These are phyloP conservation scores for Arctopsyche grandis DNA, from an alignment of 1,140 invertebrate genomes.

Conservation along the genomic window DNA sequence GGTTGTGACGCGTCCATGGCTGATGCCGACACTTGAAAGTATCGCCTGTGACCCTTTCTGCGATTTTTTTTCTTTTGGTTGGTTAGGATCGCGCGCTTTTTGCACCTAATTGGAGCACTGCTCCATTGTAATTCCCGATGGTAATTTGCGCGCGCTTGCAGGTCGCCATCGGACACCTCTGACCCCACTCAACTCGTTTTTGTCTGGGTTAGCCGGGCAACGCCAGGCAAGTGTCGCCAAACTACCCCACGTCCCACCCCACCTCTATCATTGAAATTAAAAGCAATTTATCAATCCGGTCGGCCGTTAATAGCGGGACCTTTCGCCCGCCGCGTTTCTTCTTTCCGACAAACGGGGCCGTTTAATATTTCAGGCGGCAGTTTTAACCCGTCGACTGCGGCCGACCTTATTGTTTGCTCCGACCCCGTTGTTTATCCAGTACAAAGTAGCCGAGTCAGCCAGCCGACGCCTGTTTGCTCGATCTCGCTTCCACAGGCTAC, in stretches of 20 bases:
- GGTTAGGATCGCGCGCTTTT: no score
- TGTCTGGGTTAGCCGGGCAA: not conserved
- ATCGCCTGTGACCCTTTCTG: no score
- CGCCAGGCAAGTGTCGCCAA: not conserved
- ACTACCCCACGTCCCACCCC: not conserved
- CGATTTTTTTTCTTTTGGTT: no score
- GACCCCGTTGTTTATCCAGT: not conserved
- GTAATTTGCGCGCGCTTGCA: not conserved
- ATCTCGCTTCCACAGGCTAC: not conserved
- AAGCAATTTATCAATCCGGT: slow-evolving; percentile 15
- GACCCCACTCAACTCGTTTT: not conserved
- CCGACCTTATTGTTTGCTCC: not conserved
- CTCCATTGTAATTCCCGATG: not conserved
- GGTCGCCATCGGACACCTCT: not conserved
- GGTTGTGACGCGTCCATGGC: no score
- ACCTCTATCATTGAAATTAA: not conserved
- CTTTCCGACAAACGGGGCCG: not conserved
- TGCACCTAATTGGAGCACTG: no score
- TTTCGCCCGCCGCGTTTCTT: not conserved
- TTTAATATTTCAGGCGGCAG: slow-evolving; percentile 4
- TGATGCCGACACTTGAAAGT: no score
- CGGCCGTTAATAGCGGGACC: not conserved
- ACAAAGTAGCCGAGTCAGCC: slow-evolving; percentile 34
- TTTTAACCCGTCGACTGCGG: slow-evolving; percentile 6
- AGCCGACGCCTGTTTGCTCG: not conserved